phyloP scores from a whole-genome alignment of 2,888 invertebrate species.

The Synanthedon formicaeformis region DNA sequence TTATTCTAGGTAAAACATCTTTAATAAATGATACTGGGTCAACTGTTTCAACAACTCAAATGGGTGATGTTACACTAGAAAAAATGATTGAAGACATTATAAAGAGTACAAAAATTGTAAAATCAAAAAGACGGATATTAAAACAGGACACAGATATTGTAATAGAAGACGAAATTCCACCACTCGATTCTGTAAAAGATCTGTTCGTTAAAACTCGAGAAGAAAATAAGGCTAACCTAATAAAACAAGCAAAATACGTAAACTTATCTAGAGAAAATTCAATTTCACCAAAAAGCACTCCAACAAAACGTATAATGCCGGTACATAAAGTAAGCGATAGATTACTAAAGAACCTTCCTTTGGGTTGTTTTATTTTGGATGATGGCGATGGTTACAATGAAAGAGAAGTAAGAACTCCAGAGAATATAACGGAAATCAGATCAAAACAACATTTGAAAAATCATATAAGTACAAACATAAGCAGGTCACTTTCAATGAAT shows the following conservation, averaged over 20 bases:
- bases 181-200: slow-evolving; percentile 40
- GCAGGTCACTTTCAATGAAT: slow-evolving; percentile 50
- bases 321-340: slow-evolving; percentile 46
- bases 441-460: slow-evolving; percentile 14
- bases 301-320: slow-evolving; percentile 41
- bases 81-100: slow-evolving; percentile 74
- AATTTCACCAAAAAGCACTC: slow-evolving; percentile 48
- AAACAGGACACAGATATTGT: slow-evolving; percentile 24
- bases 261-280: slow-evolving; percentile 59
- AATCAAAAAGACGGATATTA: slow-evolving; percentile 48
- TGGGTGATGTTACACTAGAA: slow-evolving; percentile 68
- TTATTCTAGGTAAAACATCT: slow-evolving; percentile 49
- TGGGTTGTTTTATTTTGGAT: slow-evolving; percentile 58
- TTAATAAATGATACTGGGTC: slow-evolving; percentile 44
- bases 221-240: slow-evolving; percentile 49
- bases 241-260: slow-evolving; percentile 57
- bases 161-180: slow-evolving; percentile 36
- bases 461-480: slow-evolving; percentile 19
- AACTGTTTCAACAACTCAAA: slow-evolving; percentile 62
- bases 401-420: slow-evolving; percentile 62
- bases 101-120: slow-evolving; percentile 67
- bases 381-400: slow-evolving; percentile 62
- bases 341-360: slow-evolving; percentile 52
- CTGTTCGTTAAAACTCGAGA: slow-evolving; percentile 55
- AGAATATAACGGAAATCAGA: slow-evolving; percentile 24